Base-by-base conservation (phyloP, 2,797 vertebrate genomes). In the Acipenser oxyrinchus region DNA sequence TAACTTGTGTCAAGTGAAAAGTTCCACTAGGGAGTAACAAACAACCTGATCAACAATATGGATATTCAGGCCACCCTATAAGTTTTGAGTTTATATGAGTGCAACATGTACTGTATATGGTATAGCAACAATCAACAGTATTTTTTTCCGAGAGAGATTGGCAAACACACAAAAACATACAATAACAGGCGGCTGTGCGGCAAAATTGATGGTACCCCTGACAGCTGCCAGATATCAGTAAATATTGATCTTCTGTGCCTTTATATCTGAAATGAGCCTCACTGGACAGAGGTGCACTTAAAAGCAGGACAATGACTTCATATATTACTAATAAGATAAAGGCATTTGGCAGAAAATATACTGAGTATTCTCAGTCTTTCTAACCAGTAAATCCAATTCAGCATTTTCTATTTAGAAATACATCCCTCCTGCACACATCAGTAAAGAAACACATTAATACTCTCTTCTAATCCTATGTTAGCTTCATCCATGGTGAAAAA, bases 221-320 rank as follows among this genome's bases (percentile, higher is more conserved):
- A 12, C 10, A 58, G 55, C 55, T 58, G 55, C 55, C 55, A 58
- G 55, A 11, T 58, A 13, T 13, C 55, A 58, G 55, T 58, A 15
- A 58, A 58, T 58, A 58, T 58, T 58, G 55, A 58, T 58, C 12
- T 9, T 58, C 11, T 58, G 9, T 58, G 55, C 55, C 3, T 5
- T 58, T 58, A 11, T 58, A 13, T 58, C 55, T 58, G 6, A 58
- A 58, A 58, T 58, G 12, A 13, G 55, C 0, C 1, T 58, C 12
- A 11, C 5, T n/a, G 11, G 9, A 10, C 12, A 10, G 11, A 6
- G 9, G 12, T 10, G 12, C 11, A 58, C 55, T 58, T 58, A 58
- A 11, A 58, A 58, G 55, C 10, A 58, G 12, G 9, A 58, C 55
- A 58, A 58, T 58, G 55, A 58, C 55, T n/a, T 58, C 55, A 58